Percentiles rank a stretch among this genome's conserved stretches.
Conservation (phyloP, 2,113 vertebrate species). For the Callorhinus ursinus region DNA sequence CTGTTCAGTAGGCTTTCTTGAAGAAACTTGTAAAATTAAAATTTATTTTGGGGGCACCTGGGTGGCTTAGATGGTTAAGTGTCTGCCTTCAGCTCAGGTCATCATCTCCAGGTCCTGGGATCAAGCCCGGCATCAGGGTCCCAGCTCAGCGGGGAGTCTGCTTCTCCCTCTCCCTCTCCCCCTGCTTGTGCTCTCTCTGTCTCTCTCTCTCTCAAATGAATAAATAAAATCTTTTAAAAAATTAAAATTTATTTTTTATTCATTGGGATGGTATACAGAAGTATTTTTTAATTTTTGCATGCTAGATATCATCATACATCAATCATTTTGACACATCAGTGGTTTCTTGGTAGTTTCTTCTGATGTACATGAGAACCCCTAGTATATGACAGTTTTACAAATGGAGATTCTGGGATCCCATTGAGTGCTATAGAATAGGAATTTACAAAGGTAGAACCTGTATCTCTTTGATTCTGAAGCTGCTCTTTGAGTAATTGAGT, state of each 20-base stretch:
- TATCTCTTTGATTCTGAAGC: background rate
- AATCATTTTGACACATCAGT: background rate
- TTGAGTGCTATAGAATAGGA: background rate
- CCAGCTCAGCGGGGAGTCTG: no score
- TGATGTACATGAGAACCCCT: background rate
- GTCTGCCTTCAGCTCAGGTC: no score
- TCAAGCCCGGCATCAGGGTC: no score
- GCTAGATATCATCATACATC: background rate
- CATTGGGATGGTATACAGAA: background rate
- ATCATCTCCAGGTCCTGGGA: no score
- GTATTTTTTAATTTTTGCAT: background rate
- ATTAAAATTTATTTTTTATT: background rate
- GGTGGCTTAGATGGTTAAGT: no score
- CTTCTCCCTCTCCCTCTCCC: no score
- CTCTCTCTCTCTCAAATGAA: no score
- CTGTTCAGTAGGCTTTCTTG: background rate
- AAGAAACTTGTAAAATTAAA: background rate
- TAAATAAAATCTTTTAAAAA: background rate
- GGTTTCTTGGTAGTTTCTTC: background rate
- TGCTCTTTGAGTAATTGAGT: background rate
- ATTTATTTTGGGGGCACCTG: background rate
- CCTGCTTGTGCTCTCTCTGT: no score
- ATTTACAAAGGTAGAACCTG: background rate
- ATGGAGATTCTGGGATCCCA: background rate
- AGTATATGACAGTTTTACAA: background rate